Base-by-base conservation (phyloP, 2,113 vertebrate species). In the Potamarius usumacintae region DNA sequence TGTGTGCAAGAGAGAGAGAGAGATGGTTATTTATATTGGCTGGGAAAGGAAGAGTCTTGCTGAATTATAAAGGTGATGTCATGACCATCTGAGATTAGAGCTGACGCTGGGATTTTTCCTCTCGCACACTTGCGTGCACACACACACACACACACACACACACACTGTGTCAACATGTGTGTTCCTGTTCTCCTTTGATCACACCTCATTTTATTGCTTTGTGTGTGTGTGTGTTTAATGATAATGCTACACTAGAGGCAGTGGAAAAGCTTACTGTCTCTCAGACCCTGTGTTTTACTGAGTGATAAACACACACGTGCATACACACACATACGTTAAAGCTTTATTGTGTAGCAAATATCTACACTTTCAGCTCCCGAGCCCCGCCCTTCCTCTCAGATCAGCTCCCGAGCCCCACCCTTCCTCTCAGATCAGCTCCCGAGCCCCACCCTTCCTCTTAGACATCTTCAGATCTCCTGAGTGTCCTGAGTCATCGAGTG, bases 31-130 rank as follows among this genome's bases (percentile, higher is more conserved):
- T 90, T 90, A 89, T 91, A 89, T 65, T 65, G 55, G 79, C 65
- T 86, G 76, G 84, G 77, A 86, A 84, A 86, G 87, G 89, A 89
- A 89, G 88, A 88, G 77, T 9, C 85, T 18, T 22, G 72, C 85
- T 90, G 83, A 84, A 89, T 87, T 91, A 88, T 88, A 83, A 86
- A 87, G 89, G 88, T 90, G 89, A 90, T 89, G 89, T 91, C 63
- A 84, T 87, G 52, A 83, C 57, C 60, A 57, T 62, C 53, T 71
- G 25, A 77, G 71, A 91, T 91, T 86, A 89, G 67, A 55, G 63
- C 82, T 82, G 86, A 88, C 60, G 34, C 60, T 82, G n/a, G 30
- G 88, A 22, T 86, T 88, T 85, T 78, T 85, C 78, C 65, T 58
- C 14, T 15, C 53, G 17, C 63, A 17, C 50, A 14, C 85, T 14